These are phyloP conservation scores for Ceratosolen solmsi DNA, from an alignment of 1,140 invertebrate species.

Conservation along the genomic window DNA sequence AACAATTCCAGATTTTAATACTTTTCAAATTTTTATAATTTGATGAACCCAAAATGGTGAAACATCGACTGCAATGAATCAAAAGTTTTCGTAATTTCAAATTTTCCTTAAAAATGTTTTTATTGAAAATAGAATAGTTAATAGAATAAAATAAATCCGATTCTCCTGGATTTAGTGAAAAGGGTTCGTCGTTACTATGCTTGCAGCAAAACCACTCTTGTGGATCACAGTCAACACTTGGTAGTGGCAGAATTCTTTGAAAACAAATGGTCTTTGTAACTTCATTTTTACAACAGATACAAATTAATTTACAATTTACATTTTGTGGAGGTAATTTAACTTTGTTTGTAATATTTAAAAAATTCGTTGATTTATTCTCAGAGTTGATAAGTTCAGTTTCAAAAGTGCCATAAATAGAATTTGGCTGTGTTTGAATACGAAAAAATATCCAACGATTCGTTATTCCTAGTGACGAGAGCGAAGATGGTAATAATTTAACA, in stretches of 20 bases:
- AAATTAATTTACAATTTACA: constrained; percentile 54
- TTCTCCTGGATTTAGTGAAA: constrained; percentile 58
- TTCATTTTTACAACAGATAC: constrained; percentile 61
- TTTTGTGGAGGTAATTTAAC: constrained; percentile 53
- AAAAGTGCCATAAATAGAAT: constrained; percentile 64
- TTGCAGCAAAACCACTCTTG: constrained; percentile 70
- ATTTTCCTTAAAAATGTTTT: constrained; percentile 56
- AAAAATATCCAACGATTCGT: constrained; percentile 67
- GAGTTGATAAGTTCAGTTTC: constrained; percentile 62
- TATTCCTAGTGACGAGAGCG: constrained; percentile 63
- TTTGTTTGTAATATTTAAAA: constrained; percentile 42
- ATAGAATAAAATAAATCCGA: constrained; percentile 66
- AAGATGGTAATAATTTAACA: constrained; percentile 64
- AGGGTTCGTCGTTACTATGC: constrained; percentile 54
- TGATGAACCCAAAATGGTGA: constrained; percentile 61
- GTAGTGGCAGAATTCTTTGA: constrained; percentile 64
- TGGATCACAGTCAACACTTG: constrained; percentile 64
- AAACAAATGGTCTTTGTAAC: constrained; percentile 61
- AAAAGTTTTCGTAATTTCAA: constrained; percentile 56
- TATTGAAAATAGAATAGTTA: constrained; percentile 62
- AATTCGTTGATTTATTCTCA: constrained; percentile 52
- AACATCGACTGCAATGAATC: constrained; percentile 64
- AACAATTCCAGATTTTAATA: constrained; percentile 68
- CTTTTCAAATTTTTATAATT: constrained; percentile 52
- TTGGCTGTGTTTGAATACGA: constrained; percentile 64